phyloP scores from a whole-genome alignment of 2,113 vertebrate species.

The Cheirogaleus medius region DNA sequence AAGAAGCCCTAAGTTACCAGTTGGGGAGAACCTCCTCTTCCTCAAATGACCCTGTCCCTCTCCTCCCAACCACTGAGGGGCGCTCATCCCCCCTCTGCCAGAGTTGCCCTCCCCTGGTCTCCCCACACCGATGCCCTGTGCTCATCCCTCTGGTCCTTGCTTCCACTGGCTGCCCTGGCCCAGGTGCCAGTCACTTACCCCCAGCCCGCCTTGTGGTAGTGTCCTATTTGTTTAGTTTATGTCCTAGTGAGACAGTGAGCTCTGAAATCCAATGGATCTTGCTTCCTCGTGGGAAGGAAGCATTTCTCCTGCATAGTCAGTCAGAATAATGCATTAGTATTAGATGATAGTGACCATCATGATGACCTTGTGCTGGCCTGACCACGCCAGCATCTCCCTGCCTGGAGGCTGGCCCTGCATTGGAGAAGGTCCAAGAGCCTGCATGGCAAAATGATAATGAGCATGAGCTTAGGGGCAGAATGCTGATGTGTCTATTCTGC shows the following conservation, averaged over 20 bases:
- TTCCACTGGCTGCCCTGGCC: background rate
- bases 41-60: background rate
- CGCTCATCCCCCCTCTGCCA: background rate
- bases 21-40: background rate
- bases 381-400: background rate
- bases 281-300: background rate
- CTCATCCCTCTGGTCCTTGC: background rate
- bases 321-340: background rate
- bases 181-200: background rate
- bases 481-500: background rate
- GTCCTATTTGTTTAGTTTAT: background rate
- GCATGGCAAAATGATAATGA: background rate
- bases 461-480: background rate
- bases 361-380: background rate
- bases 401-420: background rate
- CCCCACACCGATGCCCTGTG: too few species aligned
- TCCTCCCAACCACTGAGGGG: background rate
- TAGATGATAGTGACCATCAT: background rate
- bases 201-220: background rate
- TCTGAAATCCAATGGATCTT: background rate
- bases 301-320: background rate
- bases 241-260: background rate
- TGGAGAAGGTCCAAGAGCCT: constrained; percentile 31
- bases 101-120: background rate
- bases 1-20: background rate